Evolutionary conservation across 1,140 invertebrate genomes (phyloP), one percentile per base, ranked within the genome.

Genomic region (Hyles euphorbiae): DNA sequence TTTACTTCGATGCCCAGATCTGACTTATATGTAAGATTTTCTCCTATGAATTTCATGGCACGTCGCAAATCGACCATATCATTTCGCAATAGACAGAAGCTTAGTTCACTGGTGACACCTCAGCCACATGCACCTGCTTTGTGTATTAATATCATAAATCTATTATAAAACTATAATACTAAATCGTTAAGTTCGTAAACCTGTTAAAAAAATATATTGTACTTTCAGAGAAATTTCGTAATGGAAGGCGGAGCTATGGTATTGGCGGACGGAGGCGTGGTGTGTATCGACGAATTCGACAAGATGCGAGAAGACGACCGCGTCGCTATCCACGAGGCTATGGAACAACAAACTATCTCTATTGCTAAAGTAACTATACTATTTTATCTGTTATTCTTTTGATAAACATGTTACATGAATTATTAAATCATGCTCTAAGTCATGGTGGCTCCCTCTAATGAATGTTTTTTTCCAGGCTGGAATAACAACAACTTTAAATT

Each of bases 241-340:
- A 98, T 99, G 96, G 98, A 99, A 91, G 99, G 99, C 9, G 99
- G 99, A 40, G 99, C 99, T 6, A 99, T 99, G 98, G 99, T 99
- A 2, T 88, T 99, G 43, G 99, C 99, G 33, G 99, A 99, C 90
- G 98, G 98, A 40, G 99, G 99, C 44, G 98, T 99, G 7, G 98
- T 99, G 2, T 99, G 98, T 81, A 99, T 99, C 84, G 99, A 99
- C 85, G 99, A 99, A 86, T 99, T 99, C 89, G 99, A 99, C 89
- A 99, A 99, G 90, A 99, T 99, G 99, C 93, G 97, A 65, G 98
- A 99, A 90, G 98, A 99, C 83, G 99, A 99, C 85, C 91, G 98
- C 68, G 98, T 99, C 3, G 98, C 98, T 12, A 99, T 99, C 83
- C 99, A 99, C 79, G 99, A 99, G 90, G 99, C 98, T 40, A 99